Conservation (phyloP, 2,797 vertebrate species). For the Oreonectes daqikongensis region DNA sequence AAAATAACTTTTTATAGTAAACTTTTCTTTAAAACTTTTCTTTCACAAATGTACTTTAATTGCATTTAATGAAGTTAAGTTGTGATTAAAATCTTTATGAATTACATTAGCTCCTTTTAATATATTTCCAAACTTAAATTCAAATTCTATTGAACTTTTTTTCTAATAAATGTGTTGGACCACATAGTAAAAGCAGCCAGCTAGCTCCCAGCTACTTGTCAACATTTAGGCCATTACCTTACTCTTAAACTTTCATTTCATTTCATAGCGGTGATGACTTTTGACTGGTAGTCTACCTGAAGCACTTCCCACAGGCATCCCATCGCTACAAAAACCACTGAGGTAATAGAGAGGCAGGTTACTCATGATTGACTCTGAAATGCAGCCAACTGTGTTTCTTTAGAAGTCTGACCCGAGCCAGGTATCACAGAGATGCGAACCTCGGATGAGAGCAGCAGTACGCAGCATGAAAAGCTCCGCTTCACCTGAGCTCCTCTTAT, state of each 20-base stretch:
- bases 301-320: background rate
- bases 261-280: background rate
- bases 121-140: no score
- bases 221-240: background rate
- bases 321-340: background rate
- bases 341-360: background rate
- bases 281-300: background rate
- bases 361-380: constrained; percentile 20
- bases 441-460: background rate
- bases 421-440: constrained; percentile 18
- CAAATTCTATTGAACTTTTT: no score
- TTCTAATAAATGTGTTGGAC: no score
- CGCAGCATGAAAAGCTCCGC: background rate
- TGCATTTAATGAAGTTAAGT: no score
- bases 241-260: background rate
- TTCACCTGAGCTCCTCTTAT: constrained; percentile 36
- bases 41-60: background rate
- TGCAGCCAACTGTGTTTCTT: background rate
- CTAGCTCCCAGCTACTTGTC: background rate
- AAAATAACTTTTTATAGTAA: no score
- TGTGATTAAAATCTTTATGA: no score
- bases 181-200: no score
- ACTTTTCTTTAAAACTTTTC: no score
- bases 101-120: no score
- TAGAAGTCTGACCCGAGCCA: constrained; percentile 9